Base-by-base conservation (phyloP, 2,113 vertebrate genomes). In the Lampris incognitus region DNA sequence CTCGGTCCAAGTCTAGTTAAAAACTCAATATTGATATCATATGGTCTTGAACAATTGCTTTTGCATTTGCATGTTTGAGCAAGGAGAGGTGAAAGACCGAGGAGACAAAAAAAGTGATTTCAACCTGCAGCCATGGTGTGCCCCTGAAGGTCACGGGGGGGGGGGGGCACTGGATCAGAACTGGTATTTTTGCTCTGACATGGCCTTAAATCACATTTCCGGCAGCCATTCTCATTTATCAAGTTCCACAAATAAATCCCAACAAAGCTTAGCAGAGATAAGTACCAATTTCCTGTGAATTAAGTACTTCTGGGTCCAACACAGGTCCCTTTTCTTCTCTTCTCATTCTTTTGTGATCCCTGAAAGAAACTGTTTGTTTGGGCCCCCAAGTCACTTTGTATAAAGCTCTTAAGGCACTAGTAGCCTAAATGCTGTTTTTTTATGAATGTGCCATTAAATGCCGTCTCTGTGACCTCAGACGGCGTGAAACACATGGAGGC, bases 221-320 rank as follows among this genome's bases (percentile, higher is more conserved):
- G 81, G 71, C 49, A 60, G 66, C 76, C 57, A 76, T 74, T 91
- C 76, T 87, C 69, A 70, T 88, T 79, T 75, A 67, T 62, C 62
- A 57, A 77, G 72, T 81, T 82, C 50, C 84, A 57, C 81, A 69
- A 85, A 82, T 67, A 88, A 82, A 88, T 87, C 83, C 81, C 62
- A 78, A 78, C 83, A 87, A 72, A 91, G 88, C 83, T 89, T 72
- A 79, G 60, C 55, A 72, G 59, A 82, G 78, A 81, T 87, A 85
- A 90, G 84, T 82, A 87, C 88, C 86, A 91, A 92, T 91, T 92
- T 92, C 91, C 89, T 93, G 86, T 84, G 62, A 74, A 80, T 89
- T 6, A 73, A 87, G 76, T 61, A 65, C 79, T 76, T 92, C 77
- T 74, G 44, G 82, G 68, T 71, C 82, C 74, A 77, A 79, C 69